phyloP scores from a whole-genome alignment of 2,797 vertebrate genomes.

The Triplophysa yarkandensis region DNA sequence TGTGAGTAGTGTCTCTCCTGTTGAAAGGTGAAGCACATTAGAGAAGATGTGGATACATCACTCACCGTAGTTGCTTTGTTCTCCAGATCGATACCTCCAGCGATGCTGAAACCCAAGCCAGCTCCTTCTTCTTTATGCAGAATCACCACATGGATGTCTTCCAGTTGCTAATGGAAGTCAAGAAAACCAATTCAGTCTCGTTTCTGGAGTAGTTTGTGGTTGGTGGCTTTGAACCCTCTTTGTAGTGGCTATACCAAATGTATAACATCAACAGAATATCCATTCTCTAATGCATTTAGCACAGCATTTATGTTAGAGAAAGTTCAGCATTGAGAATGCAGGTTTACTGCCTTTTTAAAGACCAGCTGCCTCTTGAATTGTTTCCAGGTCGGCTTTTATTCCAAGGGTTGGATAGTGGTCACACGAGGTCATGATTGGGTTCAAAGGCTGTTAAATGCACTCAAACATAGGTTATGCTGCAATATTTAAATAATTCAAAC shows the following conservation, averaged over 20 bases:
- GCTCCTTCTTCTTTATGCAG: constrained; percentile 91
- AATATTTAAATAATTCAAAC: neutral
- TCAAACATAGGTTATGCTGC: neutral
- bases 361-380: constrained; percentile 47
- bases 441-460: neutral
- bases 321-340: constrained; percentile 44
- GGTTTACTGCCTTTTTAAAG: constrained; percentile 46
- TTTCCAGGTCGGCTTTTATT: constrained; percentile 49
- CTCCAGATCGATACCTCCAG: constrained; percentile 90
- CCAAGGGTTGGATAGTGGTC: neutral
- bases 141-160: constrained; percentile 88
- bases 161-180: constrained; percentile 80
- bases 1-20: neutral
- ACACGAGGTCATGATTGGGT: neutral
- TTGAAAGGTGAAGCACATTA: constrained; percentile 21
- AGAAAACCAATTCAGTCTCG: constrained; percentile 37
- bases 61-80: constrained; percentile 88
- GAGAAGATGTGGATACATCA: constrained; percentile 39
- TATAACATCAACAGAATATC: neutral
- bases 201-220: constrained; percentile 8
- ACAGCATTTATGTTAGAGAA: constrained; percentile 5
- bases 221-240: constrained; percentile 8
- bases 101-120: constrained; percentile 92
- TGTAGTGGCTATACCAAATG: neutral
- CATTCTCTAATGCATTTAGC: constrained; percentile 5